Evolutionary conservation across 2,797 vertebrate genomes (phyloP).

Genomic region (Pseudotriccus pelzelni): DNA sequence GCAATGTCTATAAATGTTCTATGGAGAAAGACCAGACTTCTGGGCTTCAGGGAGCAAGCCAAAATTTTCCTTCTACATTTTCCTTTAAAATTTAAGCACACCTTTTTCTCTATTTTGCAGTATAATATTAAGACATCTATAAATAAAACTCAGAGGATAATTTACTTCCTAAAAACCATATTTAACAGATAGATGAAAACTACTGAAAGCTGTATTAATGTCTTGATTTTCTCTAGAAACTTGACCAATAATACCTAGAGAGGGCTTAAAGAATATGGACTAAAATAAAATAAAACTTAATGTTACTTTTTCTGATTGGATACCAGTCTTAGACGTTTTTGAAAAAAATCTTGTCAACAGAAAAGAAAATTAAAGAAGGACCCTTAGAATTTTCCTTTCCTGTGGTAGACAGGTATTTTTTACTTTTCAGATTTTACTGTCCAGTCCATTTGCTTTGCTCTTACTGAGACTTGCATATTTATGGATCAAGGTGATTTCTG

Average conservation of each 20-base stretch:
- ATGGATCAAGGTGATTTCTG: neutral
- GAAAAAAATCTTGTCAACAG: neutral
- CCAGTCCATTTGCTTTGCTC: neutral
- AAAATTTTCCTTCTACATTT: neutral
- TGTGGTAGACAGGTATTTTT: neutral
- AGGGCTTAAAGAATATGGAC: neutral
- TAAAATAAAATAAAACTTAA: neutral
- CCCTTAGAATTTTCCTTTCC: accelerated
- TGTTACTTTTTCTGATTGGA: neutral
- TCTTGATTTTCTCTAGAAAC: neutral
- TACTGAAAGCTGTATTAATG: neutral
- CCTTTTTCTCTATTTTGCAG: neutral
- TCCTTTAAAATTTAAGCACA: neutral
- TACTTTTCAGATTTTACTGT: neutral
- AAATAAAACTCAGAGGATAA: neutral
- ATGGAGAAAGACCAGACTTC: neutral
- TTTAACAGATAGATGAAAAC: neutral
- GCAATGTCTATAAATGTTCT: neutral
- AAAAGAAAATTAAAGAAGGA: neutral
- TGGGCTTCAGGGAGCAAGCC: neutral
- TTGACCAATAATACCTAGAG: neutral
- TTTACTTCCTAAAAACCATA: neutral
- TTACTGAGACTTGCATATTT: neutral
- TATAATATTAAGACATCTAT: neutral
- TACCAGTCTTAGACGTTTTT: neutral